Percentiles rank a stretch among this genome's conserved stretches.
Conservation (phyloP, 2,797 vertebrate genomes). For the Strix occidentalis region DNA sequence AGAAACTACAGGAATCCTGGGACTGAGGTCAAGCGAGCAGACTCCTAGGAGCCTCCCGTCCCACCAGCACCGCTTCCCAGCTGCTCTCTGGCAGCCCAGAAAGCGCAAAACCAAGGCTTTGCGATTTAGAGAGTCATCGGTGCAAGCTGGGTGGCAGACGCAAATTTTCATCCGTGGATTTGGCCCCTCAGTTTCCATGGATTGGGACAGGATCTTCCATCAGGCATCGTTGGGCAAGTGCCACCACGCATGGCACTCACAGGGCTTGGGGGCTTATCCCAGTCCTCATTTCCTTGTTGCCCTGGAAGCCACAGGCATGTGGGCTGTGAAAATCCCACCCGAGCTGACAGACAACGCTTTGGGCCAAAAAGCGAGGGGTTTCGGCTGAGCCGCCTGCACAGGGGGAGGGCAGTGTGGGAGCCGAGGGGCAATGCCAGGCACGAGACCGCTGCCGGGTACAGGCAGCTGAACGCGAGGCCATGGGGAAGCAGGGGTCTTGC, state of each 20-base stretch:
- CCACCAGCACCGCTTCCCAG: neutral
- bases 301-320: fast-evolving
- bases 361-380: neutral
- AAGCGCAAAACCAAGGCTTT: neutral
- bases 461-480: fast-evolving
- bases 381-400: fast-evolving
- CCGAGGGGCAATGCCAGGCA: fast-evolving
- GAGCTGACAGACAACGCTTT: fast-evolving
- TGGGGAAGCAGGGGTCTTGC: fast-evolving
- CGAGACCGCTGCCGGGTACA: fast-evolving
- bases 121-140: fast-evolving
- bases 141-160: fast-evolving
- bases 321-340: neutral
- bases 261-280: neutral
- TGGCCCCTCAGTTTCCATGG: neutral
- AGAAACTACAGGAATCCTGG: slow-evolving; percentile 48
- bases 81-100: neutral
- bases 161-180: neutral
- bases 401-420: fast-evolving
- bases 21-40: neutral
- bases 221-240: fast-evolving
- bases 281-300: neutral
- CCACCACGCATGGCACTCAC: fast-evolving
- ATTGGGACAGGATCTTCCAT: neutral
- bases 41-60: neutral